Evolutionary conservation across 2,113 vertebrate genomes (phyloP).

Genomic region (Strigops habroptila): DNA sequence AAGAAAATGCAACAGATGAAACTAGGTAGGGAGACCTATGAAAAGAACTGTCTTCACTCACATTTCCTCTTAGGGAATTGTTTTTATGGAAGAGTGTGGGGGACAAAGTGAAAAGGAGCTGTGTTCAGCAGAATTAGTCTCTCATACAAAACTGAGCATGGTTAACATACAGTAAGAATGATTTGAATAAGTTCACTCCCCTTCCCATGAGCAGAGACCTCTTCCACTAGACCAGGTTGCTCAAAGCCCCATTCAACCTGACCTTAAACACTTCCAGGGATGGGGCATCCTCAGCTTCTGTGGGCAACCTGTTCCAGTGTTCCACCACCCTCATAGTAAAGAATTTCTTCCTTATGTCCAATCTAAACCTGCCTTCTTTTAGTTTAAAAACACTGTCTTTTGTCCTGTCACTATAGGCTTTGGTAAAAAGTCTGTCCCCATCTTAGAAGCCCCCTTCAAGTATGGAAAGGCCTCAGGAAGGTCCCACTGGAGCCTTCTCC

Average conservation of each 20-base stretch:
- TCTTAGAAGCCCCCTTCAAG: background rate
- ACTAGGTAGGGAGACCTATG: background rate
- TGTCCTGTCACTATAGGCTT: background rate
- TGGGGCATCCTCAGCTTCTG: background rate
- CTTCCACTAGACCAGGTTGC: background rate
- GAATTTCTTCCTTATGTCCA: background rate
- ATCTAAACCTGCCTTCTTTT: background rate
- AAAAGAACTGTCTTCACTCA: background rate
- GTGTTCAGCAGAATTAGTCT: background rate
- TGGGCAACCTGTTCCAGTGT: background rate
- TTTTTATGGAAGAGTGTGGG: background rate
- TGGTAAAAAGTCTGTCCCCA: background rate
- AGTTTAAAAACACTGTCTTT: background rate
- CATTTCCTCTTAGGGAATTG: background rate
- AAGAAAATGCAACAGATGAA: background rate
- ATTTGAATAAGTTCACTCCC: background rate
- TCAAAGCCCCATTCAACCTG: background rate
- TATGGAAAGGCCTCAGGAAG: background rate
- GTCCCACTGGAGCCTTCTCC: background rate
- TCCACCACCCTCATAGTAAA: background rate
- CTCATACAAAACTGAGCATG: background rate
- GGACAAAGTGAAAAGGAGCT: background rate
- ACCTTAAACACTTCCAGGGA: accelerated
- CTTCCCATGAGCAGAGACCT: background rate
- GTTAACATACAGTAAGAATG: background rate